phyloP scores from a whole-genome alignment of 2,888 invertebrate genomes.

The Cryptophagus acutangulus region DNA sequence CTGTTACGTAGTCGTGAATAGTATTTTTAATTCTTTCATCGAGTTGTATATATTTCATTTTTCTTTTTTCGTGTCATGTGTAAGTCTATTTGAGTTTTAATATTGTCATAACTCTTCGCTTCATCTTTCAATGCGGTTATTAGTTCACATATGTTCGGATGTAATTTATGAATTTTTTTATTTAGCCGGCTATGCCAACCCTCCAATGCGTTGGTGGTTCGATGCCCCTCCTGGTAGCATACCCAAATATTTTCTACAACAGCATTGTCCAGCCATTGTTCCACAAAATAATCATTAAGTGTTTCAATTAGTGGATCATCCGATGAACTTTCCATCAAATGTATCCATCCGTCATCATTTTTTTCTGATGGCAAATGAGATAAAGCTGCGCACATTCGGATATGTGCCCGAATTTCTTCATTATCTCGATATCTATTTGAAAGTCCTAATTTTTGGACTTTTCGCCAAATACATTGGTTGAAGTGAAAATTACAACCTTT shows the following conservation, averaged over 20 bases:
- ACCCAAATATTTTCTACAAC: neutral
- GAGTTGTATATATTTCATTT: too few species aligned
- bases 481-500: neutral
- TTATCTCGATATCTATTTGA: neutral
- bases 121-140: neutral
- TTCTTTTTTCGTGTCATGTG: too few species aligned
- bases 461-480: constrained; percentile 1
- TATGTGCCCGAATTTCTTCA: neutral
- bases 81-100: too few species aligned
- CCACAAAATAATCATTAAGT: neutral
- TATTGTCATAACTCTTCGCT: too few species aligned
- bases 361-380: neutral
- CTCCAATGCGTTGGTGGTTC: neutral
- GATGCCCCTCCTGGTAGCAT: neutral
- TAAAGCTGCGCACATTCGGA: neutral
- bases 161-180: neutral
- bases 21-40: too few species aligned
- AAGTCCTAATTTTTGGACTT: neutral
- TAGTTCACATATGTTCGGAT: neutral
- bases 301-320: neutral
- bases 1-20: too few species aligned
- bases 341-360: neutral
- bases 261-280: neutral
- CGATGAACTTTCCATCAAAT: too few species aligned
- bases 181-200: neutral